A percentile compares a stretch with the other conserved stretches of the same genome.
These are phyloP conservation scores for Marmota monax DNA, from an alignment of 2,113 vertebrate species.

Conservation along the genomic window DNA sequence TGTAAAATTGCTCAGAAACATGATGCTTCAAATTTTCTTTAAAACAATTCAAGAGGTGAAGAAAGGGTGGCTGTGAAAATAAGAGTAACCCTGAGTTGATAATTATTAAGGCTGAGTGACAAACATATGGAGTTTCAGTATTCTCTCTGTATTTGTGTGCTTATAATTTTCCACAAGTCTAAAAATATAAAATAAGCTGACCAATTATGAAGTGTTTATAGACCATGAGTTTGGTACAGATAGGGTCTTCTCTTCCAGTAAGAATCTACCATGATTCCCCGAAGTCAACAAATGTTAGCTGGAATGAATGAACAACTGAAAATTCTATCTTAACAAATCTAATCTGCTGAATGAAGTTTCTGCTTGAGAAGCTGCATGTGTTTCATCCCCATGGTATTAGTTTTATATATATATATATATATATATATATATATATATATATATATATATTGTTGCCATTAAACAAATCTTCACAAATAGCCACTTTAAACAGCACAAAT, in stretches of 20 bases:
- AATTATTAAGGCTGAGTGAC: neutral
- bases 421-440: neutral
- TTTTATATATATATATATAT: neutral
- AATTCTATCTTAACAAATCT: neutral
- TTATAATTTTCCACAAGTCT: neutral
- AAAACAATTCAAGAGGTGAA: neutral
- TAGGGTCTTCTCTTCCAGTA: neutral
- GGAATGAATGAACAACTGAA: neutral
- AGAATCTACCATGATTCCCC: neutral
- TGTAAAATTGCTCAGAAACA: neutral
- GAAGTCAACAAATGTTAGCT: neutral
- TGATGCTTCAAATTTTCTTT: neutral
- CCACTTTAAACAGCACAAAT: neutral
- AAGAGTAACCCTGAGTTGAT: neutral
- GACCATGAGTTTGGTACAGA: neutral
- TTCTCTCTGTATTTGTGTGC: neutral
- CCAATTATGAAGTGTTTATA: neutral
- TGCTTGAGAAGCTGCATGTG: neutral
- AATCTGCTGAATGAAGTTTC: constrained; percentile 4
- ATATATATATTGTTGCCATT: neutral
- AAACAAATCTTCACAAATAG: neutral
- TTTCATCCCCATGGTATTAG: neutral
- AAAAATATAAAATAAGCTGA: neutral
- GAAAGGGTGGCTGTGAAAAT: neutral
- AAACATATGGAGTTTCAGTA: neutral